Base-by-base conservation (phyloP, 2,797 vertebrate genomes). In the Oceanodroma leucorhoa region DNA sequence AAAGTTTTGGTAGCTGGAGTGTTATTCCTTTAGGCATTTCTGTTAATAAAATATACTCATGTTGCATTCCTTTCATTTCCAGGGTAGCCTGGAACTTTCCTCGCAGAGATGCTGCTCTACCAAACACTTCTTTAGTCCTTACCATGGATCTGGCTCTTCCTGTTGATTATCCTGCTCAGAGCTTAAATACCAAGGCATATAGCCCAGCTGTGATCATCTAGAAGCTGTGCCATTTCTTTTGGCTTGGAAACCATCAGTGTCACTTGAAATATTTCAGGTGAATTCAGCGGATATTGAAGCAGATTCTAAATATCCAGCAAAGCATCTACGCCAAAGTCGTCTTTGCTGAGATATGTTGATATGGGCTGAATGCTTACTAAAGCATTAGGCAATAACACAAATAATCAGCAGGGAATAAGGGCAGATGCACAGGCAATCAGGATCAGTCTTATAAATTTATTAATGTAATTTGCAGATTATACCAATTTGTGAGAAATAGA, bases 41-140 rank as follows among this genome's bases (percentile, higher is more conserved):
- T 89, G 58, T 91, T 90, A 86, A 82, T 87, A 53, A 91, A 94
- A 94, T 46, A 40, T 26, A 76, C 46, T 69, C 5, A 11, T 15
- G 20, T 38, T 93, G 38, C 66, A 90, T 51, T 73, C n/a, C 70
- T 95, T 87, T 88, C 27, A 83, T 90, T 94, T 89, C 57, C 78
- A 85, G 45, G 29, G 23, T 66, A 86, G 50, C 50, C 69, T 91
- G 84, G 46, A 88, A 67, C 66, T 71, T 53, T 87, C 10, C 20
- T 66, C n/a, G 53, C 55, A 64, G 51, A 66, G 55, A 38, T 64
- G 40, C 23, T 78, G 36, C 50, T 92, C 1, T 5, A 9, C 60
- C 71, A 83, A 92, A 79, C 0, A 7, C 26, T 82, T 79, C 66
- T 78, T 11, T 46, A 21, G 54, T 62, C 30, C n/a, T 83, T 64